Evolutionary conservation across 2,797 vertebrate genomes (phyloP).

Genomic region (Psittacula echo): DNA sequence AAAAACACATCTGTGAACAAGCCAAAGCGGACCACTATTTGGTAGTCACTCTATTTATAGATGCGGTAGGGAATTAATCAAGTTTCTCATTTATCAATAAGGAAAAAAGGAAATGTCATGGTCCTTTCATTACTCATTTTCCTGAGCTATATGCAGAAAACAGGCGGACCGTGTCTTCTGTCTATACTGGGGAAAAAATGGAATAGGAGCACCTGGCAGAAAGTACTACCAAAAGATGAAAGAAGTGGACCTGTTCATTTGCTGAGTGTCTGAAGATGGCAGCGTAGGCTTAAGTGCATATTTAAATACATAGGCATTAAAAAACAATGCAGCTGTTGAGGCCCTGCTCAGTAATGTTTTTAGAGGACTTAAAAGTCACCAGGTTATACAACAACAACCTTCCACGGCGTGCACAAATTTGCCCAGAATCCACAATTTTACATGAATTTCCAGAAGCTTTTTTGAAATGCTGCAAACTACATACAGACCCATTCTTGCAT

Average conservation of each 20-base stretch:
- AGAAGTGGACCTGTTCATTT: neutral
- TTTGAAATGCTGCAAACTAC: neutral
- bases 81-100: neutral
- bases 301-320: neutral
- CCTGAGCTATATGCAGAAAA: neutral
- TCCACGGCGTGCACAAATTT: neutral
- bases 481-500: neutral
- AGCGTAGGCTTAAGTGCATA: neutral
- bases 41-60: neutral
- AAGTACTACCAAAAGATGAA: neutral
- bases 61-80: neutral
- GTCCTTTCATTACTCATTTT: neutral
- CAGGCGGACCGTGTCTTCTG: neutral
- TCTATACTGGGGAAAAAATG: neutral
- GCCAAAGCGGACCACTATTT: neutral
- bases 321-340: neutral
- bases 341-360: neutral
- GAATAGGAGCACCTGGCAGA: neutral
- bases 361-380: neutral
- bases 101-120: neutral
- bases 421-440: neutral
- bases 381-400: neutral
- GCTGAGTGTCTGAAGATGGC: neutral
- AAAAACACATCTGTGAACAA: rapidly evolving
- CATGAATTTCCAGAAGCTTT: neutral